These are phyloP conservation scores for Bubo blakistoni DNA, from an alignment of 2,113 vertebrate species.

Conservation along the genomic window DNA sequence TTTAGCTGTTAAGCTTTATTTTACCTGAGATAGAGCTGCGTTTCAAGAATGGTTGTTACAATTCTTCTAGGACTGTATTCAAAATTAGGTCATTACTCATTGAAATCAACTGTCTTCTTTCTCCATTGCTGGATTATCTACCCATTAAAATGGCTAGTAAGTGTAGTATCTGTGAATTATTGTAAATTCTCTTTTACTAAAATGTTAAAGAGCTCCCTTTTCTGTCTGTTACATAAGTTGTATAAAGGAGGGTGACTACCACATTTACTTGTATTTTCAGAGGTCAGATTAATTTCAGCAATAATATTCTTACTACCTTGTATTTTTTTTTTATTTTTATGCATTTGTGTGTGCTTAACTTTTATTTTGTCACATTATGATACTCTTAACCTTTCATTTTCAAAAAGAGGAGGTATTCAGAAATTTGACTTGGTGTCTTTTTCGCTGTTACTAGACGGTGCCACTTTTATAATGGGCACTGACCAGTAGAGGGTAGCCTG, in stretches of 20 bases:
- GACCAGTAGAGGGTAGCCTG: conserved; percentile 45
- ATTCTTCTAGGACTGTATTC: not conserved
- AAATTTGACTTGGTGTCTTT: not conserved
- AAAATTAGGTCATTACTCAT: not conserved
- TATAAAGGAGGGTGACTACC: not conserved
- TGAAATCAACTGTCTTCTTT: not conserved
- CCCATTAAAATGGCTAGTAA: not conserved
- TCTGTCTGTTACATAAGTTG: not conserved
- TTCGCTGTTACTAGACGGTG: not conserved
- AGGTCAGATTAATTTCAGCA: not conserved
- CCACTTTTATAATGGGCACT: not conserved
- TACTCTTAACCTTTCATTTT: not conserved
- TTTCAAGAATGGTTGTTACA: not conserved
- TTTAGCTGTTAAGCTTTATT: not conserved
- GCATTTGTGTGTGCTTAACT: not conserved
- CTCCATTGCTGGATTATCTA: not conserved
- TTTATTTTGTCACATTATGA: not conserved
- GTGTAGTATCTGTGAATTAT: not conserved
- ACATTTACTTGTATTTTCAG: not conserved
- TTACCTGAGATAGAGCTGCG: not conserved
- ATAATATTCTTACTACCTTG: not conserved
- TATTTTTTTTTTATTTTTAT: not conserved
- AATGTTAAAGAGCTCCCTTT: not conserved
- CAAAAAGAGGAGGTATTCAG: not conserved
- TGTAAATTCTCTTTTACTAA: not conserved